Base-by-base conservation (phyloP, 1,140 invertebrate species). In the Samia ricini region DNA sequence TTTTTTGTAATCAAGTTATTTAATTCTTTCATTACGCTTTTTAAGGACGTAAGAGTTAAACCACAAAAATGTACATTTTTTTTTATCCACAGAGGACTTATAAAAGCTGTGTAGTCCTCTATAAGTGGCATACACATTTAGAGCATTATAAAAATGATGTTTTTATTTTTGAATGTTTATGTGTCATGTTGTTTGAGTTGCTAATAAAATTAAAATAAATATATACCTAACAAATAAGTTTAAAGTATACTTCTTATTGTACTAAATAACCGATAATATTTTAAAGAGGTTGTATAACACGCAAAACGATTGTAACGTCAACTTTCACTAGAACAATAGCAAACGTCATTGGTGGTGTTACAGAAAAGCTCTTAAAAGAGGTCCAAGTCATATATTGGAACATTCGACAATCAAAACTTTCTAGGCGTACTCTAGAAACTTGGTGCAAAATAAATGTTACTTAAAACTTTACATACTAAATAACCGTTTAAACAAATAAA, bases 271-370 rank as follows among this genome's bases (percentile, higher is more conserved):
- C 12, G 7, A 21, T 22, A 21, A 52, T 52, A 52, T 1, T 22
- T 52, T 20, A 15, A 10, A 12, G 33, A 42, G 21, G 29, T 26
- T 56, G 79, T 78, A n/a, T n/a, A 84, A 85, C 78, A 85, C 76
- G 76, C 79, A 76, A 82, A 77, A 71, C 63, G 58, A 66, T 82
- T 72, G 74, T 78, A 77, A 78, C 64, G 65, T 61, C 48, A 60
- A 85, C 86, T 87, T 89, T 89, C 86, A 83, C 86, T 77, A 48
- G 65, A 77, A 87, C 84, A 85, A 84, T 87, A 63, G 77, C 52
- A 61, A 36, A 60, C 48, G 29, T 74, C 70, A 76, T 70, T 65
- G 69, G 21, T 61, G 51, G 49, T 55, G 51, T 51, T 55, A 56
- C 56, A 29, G 12, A n/a, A 56, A 36, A 18, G 19, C 29, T 18